Evolutionary conservation across 2,797 vertebrate genomes (phyloP).

Genomic region (Crossoptilon crossoptilon): DNA sequence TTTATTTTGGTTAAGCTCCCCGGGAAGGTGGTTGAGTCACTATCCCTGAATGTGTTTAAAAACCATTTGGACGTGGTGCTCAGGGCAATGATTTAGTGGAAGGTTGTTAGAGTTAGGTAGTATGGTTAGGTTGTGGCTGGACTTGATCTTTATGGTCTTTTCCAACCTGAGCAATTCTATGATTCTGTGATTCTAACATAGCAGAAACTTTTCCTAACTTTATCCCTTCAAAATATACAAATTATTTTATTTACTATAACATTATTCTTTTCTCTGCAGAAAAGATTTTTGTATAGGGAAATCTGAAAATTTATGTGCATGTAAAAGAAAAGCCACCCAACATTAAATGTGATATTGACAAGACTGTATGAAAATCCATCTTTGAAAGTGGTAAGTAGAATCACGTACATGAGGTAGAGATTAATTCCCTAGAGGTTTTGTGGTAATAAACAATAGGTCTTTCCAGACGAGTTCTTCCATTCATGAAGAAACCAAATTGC

Average conservation of each 20-base stretch:
- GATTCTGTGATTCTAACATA: too few species aligned
- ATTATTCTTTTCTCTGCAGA: neutral
- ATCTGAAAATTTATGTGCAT: neutral
- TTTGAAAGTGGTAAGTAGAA: neutral
- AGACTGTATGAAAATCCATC: neutral
- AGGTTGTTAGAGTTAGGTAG: too few species aligned
- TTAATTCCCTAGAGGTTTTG: neutral
- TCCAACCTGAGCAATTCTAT: too few species aligned
- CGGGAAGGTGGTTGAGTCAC: too few species aligned
- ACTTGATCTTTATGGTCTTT: too few species aligned
- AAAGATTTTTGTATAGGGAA: accelerated
- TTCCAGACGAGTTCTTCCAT: neutral
- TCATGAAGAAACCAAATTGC: too few species aligned
- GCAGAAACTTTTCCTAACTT: neutral
- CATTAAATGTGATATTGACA: neutral
- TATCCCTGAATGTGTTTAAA: too few species aligned
- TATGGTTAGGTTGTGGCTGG: too few species aligned
- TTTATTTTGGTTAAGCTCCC: too few species aligned
- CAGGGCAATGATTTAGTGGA: too few species aligned
- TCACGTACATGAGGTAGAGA: neutral
- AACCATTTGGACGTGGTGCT: too few species aligned
- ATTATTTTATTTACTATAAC: neutral
- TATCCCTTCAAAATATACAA: neutral
- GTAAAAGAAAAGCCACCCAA: neutral
- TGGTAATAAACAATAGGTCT: neutral